Percentiles rank a stretch among this genome's conserved stretches.
phyloP scores from a whole-genome alignment of 2,797 vertebrate genomes.

The Schizopygopsis malacanthus region DNA sequence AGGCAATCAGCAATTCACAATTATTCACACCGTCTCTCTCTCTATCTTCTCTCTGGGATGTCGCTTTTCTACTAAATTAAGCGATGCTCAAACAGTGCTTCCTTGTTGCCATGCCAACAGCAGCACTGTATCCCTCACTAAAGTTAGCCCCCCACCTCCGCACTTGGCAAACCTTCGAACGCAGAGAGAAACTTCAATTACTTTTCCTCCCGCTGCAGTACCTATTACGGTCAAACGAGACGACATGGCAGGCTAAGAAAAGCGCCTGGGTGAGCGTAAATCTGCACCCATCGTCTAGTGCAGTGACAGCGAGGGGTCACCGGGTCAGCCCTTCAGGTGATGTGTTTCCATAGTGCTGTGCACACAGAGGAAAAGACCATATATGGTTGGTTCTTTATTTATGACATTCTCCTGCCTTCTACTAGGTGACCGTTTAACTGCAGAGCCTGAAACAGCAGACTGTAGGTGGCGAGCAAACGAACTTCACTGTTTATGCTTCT shows the following conservation, averaged over 20 bases:
- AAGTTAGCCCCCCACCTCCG: conserved; percentile 56
- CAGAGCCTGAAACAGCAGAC: neutral
- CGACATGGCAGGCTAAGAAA: conserved; percentile 64
- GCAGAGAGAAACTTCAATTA: conserved; percentile 78
- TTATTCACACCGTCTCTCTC: conserved; percentile 31
- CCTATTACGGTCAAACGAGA: conserved; percentile 84
- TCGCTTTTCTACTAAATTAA: conserved; percentile 69
- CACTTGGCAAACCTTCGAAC: conserved; percentile 72
- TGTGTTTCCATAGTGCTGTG: conserved; percentile 79
- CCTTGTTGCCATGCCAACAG: conserved; percentile 66
- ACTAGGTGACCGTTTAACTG: conserved; percentile 38
- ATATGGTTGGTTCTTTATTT: conserved; percentile 80
- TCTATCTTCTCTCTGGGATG: conserved; percentile 55
- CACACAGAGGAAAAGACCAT: conserved; percentile 76
- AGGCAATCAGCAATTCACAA: conserved; percentile 57
- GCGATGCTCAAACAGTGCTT: conserved; percentile 61
- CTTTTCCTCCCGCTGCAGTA: conserved; percentile 70
- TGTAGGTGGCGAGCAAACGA: neutral
- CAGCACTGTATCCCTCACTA: conserved; percentile 73
- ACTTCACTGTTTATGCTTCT: conserved; percentile 5
- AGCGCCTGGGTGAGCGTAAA: conserved; percentile 76
- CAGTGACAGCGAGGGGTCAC: conserved; percentile 76
- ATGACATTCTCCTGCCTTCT: conserved; percentile 64
- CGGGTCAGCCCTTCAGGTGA: conserved; percentile 77
- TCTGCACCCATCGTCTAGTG: conserved; percentile 73